Percentiles rank a stretch among this genome's conserved stretches.
Evolutionary conservation across 2,113 vertebrate species (phyloP).

Genomic region (Colaptes auratus): DNA sequence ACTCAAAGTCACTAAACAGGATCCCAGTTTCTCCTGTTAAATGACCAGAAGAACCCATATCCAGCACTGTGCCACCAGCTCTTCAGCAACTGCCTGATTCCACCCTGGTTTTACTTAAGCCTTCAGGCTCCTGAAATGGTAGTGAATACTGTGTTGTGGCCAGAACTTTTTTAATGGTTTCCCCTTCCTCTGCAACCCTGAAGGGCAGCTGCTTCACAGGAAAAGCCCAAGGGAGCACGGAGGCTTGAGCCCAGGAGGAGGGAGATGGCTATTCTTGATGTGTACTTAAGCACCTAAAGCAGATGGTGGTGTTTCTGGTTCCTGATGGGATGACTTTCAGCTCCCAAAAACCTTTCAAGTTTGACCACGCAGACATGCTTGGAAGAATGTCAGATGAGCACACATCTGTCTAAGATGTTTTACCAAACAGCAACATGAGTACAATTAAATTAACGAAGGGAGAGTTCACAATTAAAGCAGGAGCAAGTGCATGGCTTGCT

Average conservation of each 20-base stretch:
- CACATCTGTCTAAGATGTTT: conserved; percentile 67
- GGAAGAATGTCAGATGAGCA: conserved; percentile 61
- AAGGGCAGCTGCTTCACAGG: conserved; percentile 1
- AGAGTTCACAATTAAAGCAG: conserved; percentile 34
- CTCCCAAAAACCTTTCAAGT: conserved; percentile 62
- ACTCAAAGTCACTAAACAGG: neutral
- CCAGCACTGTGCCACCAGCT: neutral
- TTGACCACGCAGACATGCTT: conserved; percentile 49
- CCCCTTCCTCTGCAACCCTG: conserved; percentile 26
- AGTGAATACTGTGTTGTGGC: neutral
- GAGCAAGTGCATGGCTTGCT: conserved; percentile 30
- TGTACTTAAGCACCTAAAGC: conserved; percentile 51
- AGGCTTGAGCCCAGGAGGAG: neutral
- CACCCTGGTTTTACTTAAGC: neutral
- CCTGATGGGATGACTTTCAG: conserved; percentile 51
- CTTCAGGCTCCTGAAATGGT: neutral
- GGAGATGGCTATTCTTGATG: conserved; percentile 6
- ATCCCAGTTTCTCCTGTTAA: neutral
- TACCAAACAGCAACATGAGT: conserved; percentile 39
- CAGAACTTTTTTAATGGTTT: conserved; percentile 2
- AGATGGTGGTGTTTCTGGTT: conserved; percentile 59
- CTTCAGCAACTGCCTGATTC: neutral
- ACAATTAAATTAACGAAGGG: conserved; percentile 63
- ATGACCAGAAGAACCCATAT: neutral
- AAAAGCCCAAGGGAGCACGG: neutral